A percentile compares a stretch with the other conserved stretches of the same genome.
Evolutionary conservation across 2,888 invertebrate species (phyloP).

Genomic region (Lysandra bellargus): DNA sequence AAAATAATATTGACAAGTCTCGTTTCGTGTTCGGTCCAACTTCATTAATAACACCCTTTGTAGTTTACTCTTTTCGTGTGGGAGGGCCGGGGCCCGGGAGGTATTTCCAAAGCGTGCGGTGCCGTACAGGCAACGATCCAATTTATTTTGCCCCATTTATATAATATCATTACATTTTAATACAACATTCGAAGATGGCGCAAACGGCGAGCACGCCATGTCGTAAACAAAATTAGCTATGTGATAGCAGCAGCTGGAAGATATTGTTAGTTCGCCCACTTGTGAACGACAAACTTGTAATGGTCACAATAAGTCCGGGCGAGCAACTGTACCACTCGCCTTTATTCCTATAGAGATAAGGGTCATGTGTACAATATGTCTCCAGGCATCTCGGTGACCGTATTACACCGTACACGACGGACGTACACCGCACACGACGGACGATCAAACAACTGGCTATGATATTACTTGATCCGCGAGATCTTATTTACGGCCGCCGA

Average conservation of each 20-base stretch:
- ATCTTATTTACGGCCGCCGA: neutral
- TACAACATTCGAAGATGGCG: constrained; percentile 12
- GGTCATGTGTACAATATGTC: neutral
- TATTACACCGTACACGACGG: neutral
- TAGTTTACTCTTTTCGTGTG: neutral
- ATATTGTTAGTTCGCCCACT: constrained; percentile 39
- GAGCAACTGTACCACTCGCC: neutral
- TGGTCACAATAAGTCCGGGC: neutral
- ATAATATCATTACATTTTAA: constrained; percentile 20
- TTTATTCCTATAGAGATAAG: neutral
- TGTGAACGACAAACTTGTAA: neutral
- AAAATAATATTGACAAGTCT: constrained; percentile 6
- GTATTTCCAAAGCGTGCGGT: neutral
- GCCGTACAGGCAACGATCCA: neutral
- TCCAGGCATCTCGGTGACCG: neutral
- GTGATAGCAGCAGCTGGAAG: constrained; percentile 41
- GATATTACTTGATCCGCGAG: neutral
- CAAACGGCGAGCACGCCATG: constrained; percentile 33
- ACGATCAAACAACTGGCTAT: neutral
- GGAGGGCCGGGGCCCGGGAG: neutral
- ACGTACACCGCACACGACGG: neutral
- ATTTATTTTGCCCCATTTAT: constrained; percentile 22
- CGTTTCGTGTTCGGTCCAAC: constrained; percentile 9
- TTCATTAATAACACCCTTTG: constrained; percentile 17
- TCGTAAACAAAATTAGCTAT: constrained; percentile 43